Evolutionary conservation across 2,888 invertebrate genomes (phyloP), one percentile per base, ranked within the genome.

Genomic region (Nymphalis c-album): DNA sequence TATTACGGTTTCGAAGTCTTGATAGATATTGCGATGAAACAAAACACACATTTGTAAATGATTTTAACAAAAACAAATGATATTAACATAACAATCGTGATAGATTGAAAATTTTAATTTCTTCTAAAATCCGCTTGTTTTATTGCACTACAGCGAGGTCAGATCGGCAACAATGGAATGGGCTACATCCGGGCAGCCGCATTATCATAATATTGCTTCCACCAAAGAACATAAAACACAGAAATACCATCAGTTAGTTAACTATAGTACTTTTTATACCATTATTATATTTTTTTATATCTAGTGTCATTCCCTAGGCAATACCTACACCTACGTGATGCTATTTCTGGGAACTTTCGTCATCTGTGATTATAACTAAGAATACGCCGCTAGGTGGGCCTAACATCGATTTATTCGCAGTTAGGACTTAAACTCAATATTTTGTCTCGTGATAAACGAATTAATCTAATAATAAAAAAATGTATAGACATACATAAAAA

Each of bases 151-250:
- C 57, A 31, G 79, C 90, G 92, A 91, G 92, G 92, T 89, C 91
- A 88, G 81, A 84, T 86, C 84, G 84, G 82, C 86, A 86, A 91
- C 92, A 92, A 92, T 91, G 87, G 90, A 92, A 92, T 91, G 85
- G 88, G 85, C 87, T 80, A 84, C 88, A 91, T 92, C 92, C 91
- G 91, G 91, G 77, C 75, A 74, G 73, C 78, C 79, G 80, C 81
- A 90, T 91, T 90, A 90, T 85, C 90, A 90, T 90, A 91, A 88
- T 86, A 87, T 83, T 80, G 83, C 87, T 87, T 87, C 88, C 86
- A 89, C 83, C 80, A 79, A 89, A 86, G 85, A 86, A 83, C 86
- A 66, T 47, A 35, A 55, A 22, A 60, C 57, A 48, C 31, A 57
- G 60, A 61, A 55, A n/a, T 64, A 60, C 26, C 51, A 53, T 60